phyloP scores from a whole-genome alignment of 1,140 invertebrate genomes.

The Matsumurasca onukii region DNA sequence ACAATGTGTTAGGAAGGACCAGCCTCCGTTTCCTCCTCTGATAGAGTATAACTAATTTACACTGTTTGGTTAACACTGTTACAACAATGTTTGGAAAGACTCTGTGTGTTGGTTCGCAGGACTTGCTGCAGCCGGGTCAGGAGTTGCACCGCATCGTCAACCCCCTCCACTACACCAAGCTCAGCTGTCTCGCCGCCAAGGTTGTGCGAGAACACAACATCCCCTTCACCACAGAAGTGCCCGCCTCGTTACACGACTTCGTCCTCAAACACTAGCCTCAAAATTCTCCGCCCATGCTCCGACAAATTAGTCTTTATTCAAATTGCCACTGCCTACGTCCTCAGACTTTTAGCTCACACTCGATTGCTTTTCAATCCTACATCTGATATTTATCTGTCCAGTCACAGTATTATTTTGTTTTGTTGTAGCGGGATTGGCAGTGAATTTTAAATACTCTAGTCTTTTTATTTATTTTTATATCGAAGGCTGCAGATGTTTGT shows the following conservation, averaged over 20 bases:
- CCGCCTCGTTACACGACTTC: conserved; percentile 20
- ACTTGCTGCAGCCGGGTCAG: conserved; percentile 59
- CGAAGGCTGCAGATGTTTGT: not conserved
- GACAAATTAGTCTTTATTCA: no score
- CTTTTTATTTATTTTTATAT: conserved; percentile 2
- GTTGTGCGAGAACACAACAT: conserved; percentile 63
- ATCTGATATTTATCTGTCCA: not conserved
- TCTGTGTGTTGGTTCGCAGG: no score
- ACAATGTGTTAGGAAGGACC: no score
- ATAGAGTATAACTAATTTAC: no score
- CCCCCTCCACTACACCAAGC: conserved; percentile 72
- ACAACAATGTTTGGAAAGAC: no score
- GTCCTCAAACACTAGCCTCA: conserved; percentile 31
- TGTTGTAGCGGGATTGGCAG: not conserved
- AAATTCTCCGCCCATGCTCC: no score
- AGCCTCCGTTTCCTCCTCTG: no score
- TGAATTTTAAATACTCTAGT: not conserved
- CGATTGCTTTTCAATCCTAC: not conserved
- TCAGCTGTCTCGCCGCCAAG: conserved; percentile 79
- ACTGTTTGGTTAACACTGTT: no score
- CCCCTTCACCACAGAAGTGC: conserved; percentile 17
- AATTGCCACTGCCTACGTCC: no score
- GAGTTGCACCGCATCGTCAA: conserved; percentile 63
- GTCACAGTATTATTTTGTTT: not conserved
- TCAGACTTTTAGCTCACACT: not conserved